These are phyloP conservation scores for Podarcis raffonei DNA, from an alignment of 2,113 vertebrate species.

Conservation along the genomic window DNA sequence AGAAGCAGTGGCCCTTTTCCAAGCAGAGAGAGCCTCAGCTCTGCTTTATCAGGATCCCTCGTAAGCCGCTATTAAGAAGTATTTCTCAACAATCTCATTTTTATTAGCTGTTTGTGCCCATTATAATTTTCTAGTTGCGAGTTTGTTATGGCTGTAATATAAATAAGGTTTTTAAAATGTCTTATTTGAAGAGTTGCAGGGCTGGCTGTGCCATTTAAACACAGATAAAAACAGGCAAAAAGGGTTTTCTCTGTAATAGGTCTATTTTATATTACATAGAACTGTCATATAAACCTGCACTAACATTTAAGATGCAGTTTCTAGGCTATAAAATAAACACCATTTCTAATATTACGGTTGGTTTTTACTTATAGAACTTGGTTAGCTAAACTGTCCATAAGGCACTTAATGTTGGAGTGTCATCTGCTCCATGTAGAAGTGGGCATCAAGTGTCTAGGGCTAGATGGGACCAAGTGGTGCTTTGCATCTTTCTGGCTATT, in stretches of 20 bases:
- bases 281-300: constrained; percentile 82
- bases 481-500: neutral
- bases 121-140: constrained; percentile 85
- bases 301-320: constrained; percentile 81
- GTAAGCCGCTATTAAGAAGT: constrained; percentile 80
- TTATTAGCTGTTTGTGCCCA: constrained; percentile 85
- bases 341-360: constrained; percentile 79
- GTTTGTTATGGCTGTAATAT: constrained; percentile 85
- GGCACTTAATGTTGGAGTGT: constrained; percentile 46
- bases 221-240: constrained; percentile 79
- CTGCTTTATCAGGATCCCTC: constrained; percentile 75
- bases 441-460: constrained; percentile 32
- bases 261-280: constrained; percentile 84
- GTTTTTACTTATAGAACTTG: constrained; percentile 70
- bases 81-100: constrained; percentile 84
- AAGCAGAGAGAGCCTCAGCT: constrained; percentile 62
- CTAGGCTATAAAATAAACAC: constrained; percentile 81
- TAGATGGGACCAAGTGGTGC: neutral
- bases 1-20: constrained; percentile 66
- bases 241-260: constrained; percentile 76
- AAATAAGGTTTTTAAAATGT: constrained; percentile 88
- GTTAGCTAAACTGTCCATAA: constrained; percentile 68
- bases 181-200: constrained; percentile 82
- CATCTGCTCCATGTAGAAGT: constrained; percentile 40
- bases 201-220: constrained; percentile 77